These are phyloP conservation scores for Venturia canescens DNA, from an alignment of 1,140 invertebrate species.

Conservation along the genomic window DNA sequence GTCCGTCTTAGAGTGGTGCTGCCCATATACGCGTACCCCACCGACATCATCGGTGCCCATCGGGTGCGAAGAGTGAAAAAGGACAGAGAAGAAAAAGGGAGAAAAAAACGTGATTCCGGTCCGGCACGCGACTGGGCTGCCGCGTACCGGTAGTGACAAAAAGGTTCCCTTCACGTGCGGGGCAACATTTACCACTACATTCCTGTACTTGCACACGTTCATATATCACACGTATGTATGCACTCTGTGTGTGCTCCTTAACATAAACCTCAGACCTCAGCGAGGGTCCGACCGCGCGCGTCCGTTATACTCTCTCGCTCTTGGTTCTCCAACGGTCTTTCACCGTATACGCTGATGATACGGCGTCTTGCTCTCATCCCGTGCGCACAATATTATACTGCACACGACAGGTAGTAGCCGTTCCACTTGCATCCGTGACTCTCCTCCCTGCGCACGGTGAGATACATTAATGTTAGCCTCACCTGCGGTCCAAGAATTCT, in stretches of 20 bases:
- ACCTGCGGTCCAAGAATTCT: not conserved
- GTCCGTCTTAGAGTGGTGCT: constrained; percentile 43
- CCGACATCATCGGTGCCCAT: constrained; percentile 5
- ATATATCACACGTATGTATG: constrained; percentile 39
- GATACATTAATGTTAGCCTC: not conserved
- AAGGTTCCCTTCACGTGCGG: constrained; percentile 59
- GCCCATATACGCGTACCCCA: constrained; percentile 23
- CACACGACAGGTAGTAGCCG: constrained; percentile 17
- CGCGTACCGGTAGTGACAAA: constrained; percentile 64
- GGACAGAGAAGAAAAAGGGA: not conserved
- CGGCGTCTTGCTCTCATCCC: not conserved
- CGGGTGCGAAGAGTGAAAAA: constrained; percentile 32
- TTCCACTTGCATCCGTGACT: not conserved
- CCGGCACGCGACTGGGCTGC: constrained; percentile 67
- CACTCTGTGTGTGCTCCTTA: constrained; percentile 57
- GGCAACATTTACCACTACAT: constrained; percentile 37
- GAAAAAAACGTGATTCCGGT: constrained; percentile 61
- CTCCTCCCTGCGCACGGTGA: not conserved
- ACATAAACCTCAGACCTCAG: constrained; percentile 57
- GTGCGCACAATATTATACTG: not conserved
- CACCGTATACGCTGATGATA: not conserved
- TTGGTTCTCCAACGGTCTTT: constrained; percentile 5
- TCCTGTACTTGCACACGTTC: not conserved
- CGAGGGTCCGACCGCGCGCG: constrained; percentile 43
- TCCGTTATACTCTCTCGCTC: constrained; percentile 21